Conservation (phyloP, 1,140 invertebrate genomes). For the Chrysopa pallens region DNA sequence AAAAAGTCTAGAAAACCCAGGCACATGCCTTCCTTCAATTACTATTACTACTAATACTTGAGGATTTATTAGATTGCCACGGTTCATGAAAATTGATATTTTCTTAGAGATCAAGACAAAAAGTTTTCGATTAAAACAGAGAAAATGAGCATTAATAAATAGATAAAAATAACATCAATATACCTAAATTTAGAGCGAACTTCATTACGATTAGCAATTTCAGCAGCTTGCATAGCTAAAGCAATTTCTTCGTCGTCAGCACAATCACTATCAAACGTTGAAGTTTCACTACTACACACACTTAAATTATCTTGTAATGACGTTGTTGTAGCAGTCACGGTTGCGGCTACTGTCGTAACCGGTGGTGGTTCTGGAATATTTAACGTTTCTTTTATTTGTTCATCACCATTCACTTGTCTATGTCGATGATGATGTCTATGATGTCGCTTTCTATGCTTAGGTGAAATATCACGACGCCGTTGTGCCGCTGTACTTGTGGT, state of each 20-base stretch:
- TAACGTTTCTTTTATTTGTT: background rate
- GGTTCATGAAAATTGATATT: too few relatives aligned
- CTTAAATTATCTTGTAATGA: constrained; percentile 11
- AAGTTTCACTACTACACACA: constrained; percentile 27
- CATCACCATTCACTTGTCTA: background rate
- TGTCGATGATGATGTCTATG: background rate
- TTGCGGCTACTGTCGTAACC: background rate
- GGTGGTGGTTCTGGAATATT: background rate
- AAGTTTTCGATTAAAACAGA: too few relatives aligned
- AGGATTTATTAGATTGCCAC: too few relatives aligned
- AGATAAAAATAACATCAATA: constrained; percentile 11
- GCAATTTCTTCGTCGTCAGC: constrained; percentile 82
- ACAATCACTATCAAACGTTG: constrained; percentile 65
- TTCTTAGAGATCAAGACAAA: too few relatives aligned
- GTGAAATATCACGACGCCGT: background rate
- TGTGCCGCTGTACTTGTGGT: background rate
- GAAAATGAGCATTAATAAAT: background rate
- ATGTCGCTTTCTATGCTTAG: background rate
- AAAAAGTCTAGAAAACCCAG: too few relatives aligned
- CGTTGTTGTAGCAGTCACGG: background rate
- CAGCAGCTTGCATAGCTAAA: constrained; percentile 66
- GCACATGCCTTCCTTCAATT: too few relatives aligned
- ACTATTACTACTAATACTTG: too few relatives aligned
- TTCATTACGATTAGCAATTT: constrained; percentile 61
- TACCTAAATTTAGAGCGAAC: constrained; percentile 66